These are phyloP conservation scores for Alosa alosa DNA, from an alignment of 2,113 vertebrate genomes.

Conservation along the genomic window DNA sequence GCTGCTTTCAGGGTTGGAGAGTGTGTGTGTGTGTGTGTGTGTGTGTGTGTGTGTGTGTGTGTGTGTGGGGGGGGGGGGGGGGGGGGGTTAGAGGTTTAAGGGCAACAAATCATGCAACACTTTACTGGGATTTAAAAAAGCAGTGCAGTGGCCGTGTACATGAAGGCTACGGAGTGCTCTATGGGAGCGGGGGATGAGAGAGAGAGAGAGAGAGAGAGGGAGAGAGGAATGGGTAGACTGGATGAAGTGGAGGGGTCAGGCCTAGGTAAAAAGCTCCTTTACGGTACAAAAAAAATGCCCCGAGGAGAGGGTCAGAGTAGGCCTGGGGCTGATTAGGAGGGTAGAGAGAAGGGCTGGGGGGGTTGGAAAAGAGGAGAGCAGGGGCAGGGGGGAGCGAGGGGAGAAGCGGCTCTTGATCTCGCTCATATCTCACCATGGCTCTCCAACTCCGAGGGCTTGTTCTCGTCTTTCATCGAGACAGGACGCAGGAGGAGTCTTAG, in stretches of 20 bases:
- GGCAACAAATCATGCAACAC: constrained; percentile 76
- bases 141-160: constrained; percentile 23
- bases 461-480: constrained; percentile 41
- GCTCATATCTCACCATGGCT: constrained; percentile 31
- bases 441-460: constrained; percentile 25
- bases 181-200: constrained; percentile 21
- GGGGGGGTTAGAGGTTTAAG: constrained; percentile 68
- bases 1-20: constrained; percentile 55
- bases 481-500: constrained; percentile 30
- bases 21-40: not conserved
- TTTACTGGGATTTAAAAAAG: constrained; percentile 67
- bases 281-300: constrained; percentile 13
- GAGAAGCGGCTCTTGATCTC: constrained; percentile 39
- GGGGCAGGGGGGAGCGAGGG: not conserved
- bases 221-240: not conserved
- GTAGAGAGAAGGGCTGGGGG: constrained; percentile 4
- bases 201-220: not conserved
- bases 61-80: not conserved
- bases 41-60: not conserved
- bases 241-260: constrained; percentile 37
- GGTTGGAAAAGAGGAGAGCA: not conserved
- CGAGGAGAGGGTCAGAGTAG: constrained; percentile 32
- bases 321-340: constrained; percentile 43
- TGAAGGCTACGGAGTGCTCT: constrained; percentile 30
- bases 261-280: constrained; percentile 36